Percentiles rank a stretch among this genome's conserved stretches.
Evolutionary conservation across 2,888 invertebrate genomes (phyloP).

Genomic region (Scaptomyza cyrtandrae): DNA sequence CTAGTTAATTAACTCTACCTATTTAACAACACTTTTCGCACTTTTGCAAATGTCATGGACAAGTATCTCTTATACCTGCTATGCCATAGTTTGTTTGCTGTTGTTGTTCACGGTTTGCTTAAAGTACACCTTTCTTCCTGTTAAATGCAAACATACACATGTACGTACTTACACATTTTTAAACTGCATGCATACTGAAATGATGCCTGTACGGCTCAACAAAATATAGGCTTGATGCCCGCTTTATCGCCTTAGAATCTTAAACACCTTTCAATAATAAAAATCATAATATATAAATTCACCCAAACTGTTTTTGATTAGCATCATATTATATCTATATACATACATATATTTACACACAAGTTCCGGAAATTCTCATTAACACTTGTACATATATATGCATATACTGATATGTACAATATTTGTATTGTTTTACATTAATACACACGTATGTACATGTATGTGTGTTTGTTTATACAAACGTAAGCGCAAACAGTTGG

Average conservation of each 20-base stretch:
- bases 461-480: background rate
- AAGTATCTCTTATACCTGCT: background rate
- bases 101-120: no score
- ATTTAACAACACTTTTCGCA: background rate
- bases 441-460: background rate
- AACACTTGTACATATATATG: background rate
- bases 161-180: no score
- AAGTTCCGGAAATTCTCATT: conserved; percentile 1
- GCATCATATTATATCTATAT: no score
- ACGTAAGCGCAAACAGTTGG: background rate
- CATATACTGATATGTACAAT: background rate
- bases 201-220: background rate
- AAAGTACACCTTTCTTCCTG: no score
- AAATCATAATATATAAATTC: no score
- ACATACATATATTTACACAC: background rate
- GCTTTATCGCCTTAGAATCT: no score
- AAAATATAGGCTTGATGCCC: background rate
- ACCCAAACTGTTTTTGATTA: no score
- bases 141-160: no score
- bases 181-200: background rate
- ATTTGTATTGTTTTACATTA: background rate
- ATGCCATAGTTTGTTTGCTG: no score
- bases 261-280: no score
- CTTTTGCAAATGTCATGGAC: background rate
- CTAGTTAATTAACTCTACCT: background rate